Evolutionary conservation across 2,888 invertebrate genomes (phyloP).

Genomic region (Actias luna): DNA sequence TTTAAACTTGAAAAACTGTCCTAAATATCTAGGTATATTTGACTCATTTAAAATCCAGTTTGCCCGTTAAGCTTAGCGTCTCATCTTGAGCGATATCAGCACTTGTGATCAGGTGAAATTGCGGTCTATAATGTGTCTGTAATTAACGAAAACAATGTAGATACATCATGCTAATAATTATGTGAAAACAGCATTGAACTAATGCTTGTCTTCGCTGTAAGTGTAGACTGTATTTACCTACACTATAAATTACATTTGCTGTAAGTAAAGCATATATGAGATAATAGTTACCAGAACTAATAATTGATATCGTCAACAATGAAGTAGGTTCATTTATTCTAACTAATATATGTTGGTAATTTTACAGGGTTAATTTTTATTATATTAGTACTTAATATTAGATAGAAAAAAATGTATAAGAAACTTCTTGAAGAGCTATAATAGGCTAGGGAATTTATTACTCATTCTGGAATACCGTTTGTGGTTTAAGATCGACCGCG

Average conservation of each 20-base stretch:
- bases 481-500: conserved; percentile 8
- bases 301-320: background rate
- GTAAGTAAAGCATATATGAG: background rate
- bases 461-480: conserved; percentile 9
- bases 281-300: background rate
- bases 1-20: no score
- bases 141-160: no score
- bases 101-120: no score
- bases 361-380: background rate
- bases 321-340: background rate
- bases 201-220: no score
- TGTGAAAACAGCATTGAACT: no score
- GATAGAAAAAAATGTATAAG: background rate
- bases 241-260: background rate
- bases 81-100: no score
- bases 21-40: no score
- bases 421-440: background rate
- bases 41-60: no score
- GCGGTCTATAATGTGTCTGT: no score
- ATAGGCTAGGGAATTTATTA: conserved; percentile 5
- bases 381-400: background rate
- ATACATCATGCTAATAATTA: no score
- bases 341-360: background rate
- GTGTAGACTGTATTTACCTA: no score
- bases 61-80: no score